A percentile compares a stretch with the other conserved stretches of the same genome.
These are phyloP conservation scores for western clawed frog (Xenopus tropicalis) DNA, from an alignment of 2,113 vertebrate genomes.

Conservation along the genomic window DNA sequence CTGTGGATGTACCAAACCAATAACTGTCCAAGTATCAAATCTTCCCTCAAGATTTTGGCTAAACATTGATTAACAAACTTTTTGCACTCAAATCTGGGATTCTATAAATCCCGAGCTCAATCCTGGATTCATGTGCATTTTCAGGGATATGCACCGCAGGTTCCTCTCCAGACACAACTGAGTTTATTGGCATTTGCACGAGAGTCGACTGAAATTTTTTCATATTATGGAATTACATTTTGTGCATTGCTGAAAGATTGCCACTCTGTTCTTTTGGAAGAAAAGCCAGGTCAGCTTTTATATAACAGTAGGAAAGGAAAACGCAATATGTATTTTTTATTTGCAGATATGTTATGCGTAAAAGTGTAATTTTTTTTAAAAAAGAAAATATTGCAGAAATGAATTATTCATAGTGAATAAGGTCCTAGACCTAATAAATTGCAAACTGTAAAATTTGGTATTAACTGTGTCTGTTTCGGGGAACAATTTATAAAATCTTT, in stretches of 20 bases:
- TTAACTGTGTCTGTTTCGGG: conserved; percentile 8
- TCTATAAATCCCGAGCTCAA: no score
- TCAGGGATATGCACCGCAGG: conserved; percentile 1
- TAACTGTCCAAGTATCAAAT: no score
- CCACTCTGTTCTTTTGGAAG: conserved; percentile 23
- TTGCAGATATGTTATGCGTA: conserved; percentile 17
- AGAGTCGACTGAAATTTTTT: conserved; percentile 16
- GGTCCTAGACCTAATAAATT: background rate
- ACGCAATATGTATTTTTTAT: conserved; percentile 6
- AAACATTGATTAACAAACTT: no score
- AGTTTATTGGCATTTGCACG: conserved; percentile 16
- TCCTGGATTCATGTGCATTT: background rate
- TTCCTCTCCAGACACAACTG: conserved; percentile 10
- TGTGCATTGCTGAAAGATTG: conserved; percentile 27
- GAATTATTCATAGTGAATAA: conserved; percentile 5
- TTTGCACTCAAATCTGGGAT: no score
- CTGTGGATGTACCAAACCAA: no score
- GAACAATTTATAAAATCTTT: background rate
- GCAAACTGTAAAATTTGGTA: background rate
- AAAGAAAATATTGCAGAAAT: conserved; percentile 8
- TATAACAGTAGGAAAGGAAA: background rate
- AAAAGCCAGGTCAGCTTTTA: conserved; percentile 37
- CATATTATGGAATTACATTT: conserved; percentile 32
- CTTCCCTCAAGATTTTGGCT: no score
- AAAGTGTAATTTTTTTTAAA: background rate